phyloP scores from a whole-genome alignment of 2,888 invertebrate genomes.

The Hirtodrosophila trivittata region DNA sequence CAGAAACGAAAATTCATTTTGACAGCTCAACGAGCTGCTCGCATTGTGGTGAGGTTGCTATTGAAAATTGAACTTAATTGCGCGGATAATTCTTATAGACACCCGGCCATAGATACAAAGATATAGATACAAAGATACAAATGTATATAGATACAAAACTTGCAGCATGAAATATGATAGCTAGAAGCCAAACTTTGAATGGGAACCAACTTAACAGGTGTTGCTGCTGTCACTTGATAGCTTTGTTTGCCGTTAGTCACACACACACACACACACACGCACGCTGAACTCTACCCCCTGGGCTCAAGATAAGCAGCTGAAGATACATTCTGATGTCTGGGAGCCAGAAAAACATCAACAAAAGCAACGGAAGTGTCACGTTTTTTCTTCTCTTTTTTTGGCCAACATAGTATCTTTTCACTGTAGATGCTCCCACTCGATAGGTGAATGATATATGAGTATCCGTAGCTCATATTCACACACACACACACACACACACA shows the following conservation, averaged over 20 bases:
- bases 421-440: constrained; percentile 62
- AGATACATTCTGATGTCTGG: constrained; percentile 11
- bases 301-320: constrained; percentile 24
- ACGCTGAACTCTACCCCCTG: constrained; percentile 55
- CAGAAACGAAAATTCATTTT: constrained; percentile 36
- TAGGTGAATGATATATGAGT: constrained; percentile 65
- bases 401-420: constrained; percentile 35
- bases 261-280: constrained; percentile 3
- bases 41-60: constrained; percentile 36
- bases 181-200: constrained; percentile 49
- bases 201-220: constrained; percentile 47
- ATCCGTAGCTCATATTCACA: constrained; percentile 2
- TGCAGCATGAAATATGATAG: constrained; percentile 52
- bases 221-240: constrained; percentile 51
- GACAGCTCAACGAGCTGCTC: constrained; percentile 52
- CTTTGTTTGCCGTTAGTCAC: constrained; percentile 20
- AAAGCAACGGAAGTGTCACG: constrained; percentile 65
- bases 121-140: constrained; percentile 19
- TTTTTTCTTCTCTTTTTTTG: constrained; percentile 61
- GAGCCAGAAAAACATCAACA: constrained; percentile 6
- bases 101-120: constrained; percentile 7
- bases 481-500: too few species aligned
- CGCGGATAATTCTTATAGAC: constrained; percentile 44
- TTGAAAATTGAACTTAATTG: constrained; percentile 50
- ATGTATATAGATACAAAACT: constrained; percentile 13